Conservation (phyloP, 2,888 invertebrate species). For the Theretra japonica region DNA sequence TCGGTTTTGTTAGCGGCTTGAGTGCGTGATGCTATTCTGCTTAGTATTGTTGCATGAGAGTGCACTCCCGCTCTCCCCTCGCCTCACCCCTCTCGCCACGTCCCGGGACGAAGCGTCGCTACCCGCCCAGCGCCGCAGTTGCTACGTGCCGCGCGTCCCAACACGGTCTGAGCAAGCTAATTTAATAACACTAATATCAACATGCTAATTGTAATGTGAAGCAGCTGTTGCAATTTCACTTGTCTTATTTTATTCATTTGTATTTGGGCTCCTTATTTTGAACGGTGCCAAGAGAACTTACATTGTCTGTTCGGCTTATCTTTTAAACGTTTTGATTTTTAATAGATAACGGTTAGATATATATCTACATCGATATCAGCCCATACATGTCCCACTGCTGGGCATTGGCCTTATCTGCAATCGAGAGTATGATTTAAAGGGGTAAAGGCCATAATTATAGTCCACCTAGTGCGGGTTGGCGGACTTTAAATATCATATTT, state of each 20-base stretch:
- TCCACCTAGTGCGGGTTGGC: too few relatives aligned
- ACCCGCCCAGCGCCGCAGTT: neutral
- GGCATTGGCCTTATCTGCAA: too few relatives aligned
- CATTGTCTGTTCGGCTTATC: too few relatives aligned
- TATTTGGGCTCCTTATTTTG: neutral
- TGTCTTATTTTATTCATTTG: neutral
- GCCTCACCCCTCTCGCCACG: neutral
- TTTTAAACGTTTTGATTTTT: too few relatives aligned
- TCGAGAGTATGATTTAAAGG: too few relatives aligned
- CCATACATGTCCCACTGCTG: too few relatives aligned
- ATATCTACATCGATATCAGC: too few relatives aligned
- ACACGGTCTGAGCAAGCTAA: neutral
- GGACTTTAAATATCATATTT: too few relatives aligned
- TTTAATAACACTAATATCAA: conserved; percentile 3
- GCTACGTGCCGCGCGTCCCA: neutral
- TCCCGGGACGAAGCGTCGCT: neutral
- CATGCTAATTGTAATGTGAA: neutral
- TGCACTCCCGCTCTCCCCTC: neutral
- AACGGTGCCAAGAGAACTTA: too few relatives aligned
- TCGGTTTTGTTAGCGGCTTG: conserved; percentile 5
- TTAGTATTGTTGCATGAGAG: conserved; percentile 25
- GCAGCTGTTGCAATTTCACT: neutral
- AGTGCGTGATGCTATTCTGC: conserved; percentile 19
- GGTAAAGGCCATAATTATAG: too few relatives aligned
- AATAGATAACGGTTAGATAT: too few relatives aligned